Evolutionary conservation across 2,113 vertebrate species (phyloP).

Genomic region (Petromus typicus): DNA sequence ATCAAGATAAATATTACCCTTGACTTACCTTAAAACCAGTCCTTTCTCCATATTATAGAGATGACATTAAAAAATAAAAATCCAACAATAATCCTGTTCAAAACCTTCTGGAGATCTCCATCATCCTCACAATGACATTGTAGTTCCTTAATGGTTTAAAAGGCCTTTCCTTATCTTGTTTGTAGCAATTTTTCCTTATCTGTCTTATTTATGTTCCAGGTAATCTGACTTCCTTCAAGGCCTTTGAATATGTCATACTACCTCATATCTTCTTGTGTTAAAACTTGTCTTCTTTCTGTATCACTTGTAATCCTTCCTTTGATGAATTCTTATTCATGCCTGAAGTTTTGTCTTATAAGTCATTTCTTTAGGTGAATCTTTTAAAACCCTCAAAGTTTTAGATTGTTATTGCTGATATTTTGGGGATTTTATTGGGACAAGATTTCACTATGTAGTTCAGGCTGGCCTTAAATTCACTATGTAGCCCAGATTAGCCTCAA

Average conservation of each 20-base stretch:
- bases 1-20: conserved; percentile 42
- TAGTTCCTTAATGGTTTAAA: conserved; percentile 5
- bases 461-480: background rate
- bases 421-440: background rate
- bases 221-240: conserved; percentile 17
- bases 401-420: background rate
- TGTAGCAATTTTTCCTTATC: background rate
- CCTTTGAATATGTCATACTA: background rate
- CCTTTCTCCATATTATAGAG: background rate
- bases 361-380: conserved; percentile 26
- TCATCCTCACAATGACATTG: conserved; percentile 34
- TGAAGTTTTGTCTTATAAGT: background rate
- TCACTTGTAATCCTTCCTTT: background rate
- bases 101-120: background rate
- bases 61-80: conserved; percentile 21
- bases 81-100: background rate
- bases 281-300: background rate
- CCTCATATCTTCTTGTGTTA: background rate
- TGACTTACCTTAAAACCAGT: background rate
- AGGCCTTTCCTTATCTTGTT: conserved; percentile 26
- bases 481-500: background rate
- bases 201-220: background rate
- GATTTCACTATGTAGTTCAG: background rate
- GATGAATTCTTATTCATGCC: conserved; percentile 11
- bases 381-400: background rate